Conservation (phyloP, 2,888 invertebrate genomes). For the Andrena chrysosceles region DNA sequence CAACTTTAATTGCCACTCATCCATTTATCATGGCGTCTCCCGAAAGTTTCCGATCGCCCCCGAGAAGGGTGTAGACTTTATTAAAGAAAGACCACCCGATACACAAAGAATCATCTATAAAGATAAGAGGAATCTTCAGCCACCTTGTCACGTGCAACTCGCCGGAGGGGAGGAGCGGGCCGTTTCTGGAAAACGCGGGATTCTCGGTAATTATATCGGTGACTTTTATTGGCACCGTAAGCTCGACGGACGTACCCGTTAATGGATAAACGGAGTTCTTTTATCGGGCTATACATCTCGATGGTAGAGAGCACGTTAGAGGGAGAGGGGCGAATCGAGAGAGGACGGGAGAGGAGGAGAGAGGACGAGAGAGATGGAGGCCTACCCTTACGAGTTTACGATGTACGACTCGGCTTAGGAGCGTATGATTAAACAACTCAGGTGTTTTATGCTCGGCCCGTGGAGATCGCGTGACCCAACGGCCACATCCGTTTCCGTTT, state of each 20-base stretch:
- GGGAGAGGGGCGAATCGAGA: slow-evolving; percentile 17
- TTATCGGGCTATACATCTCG: slow-evolving; percentile 43
- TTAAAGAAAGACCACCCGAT: neutral
- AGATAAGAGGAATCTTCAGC: neutral
- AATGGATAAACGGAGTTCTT: slow-evolving; percentile 48
- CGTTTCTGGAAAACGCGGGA: neutral
- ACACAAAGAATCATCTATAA: neutral
- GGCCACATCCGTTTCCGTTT: slow-evolving; percentile 83
- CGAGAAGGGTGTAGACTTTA: neutral
- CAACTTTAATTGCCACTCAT: slow-evolving; percentile 36
- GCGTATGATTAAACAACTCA: slow-evolving; percentile 82
- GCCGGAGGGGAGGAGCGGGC: neutral
- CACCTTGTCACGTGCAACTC: neutral
- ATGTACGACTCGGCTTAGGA: slow-evolving; percentile 71
- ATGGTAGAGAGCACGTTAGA: neutral
- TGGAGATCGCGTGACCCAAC: slow-evolving; percentile 83
- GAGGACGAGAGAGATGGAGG: slow-evolving; percentile 23
- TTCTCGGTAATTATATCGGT: slow-evolving; percentile 22
- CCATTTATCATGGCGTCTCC: neutral
- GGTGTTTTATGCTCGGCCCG: slow-evolving; percentile 82
- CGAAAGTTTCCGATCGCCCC: neutral
- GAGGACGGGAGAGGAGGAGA: slow-evolving; percentile 2
- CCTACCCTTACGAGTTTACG: slow-evolving; percentile 70
- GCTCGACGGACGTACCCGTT: slow-evolving; percentile 39
- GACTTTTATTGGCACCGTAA: slow-evolving; percentile 27